Base-by-base conservation (phyloP, 1,140 invertebrate genomes). In the Tenebrio molitor region DNA sequence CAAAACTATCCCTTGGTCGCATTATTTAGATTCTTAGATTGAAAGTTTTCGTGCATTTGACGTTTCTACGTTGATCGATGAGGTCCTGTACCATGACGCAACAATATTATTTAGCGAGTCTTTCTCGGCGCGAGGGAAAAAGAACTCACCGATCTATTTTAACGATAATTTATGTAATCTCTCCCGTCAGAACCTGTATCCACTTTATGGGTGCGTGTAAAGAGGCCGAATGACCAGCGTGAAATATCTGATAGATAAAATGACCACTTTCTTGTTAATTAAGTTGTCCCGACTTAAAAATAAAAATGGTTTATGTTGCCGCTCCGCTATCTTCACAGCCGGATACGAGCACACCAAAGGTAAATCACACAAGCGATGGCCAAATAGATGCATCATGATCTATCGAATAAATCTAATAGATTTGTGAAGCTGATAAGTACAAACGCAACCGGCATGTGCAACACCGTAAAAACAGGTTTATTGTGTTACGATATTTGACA, bases 201-300 rank as follows among this genome's bases (percentile, higher is more conserved):
- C n/a, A 15, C 50, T 58, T 58, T 58, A 58, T 29, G 23, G 50
- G 50, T 58, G 50, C 50, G 50, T 58, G 50, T 58, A 50, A 50
- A 33, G 50, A 58, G 23, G 17, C 19, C 46, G 46, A 53, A 53
- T 23, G 46, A 58, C 50, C 50, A 29, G 50, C 50, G 50, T 58
- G 50, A 58, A 58, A 58, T 58, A 58, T 58, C 50, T 58, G 50
- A 29, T 58, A 58, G 50, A 58, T 58, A 58, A 58, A 58, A 58
- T 58, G 50, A 58, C 50, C 50, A 25, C 23, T 58, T 58, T 25
- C 50, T 58, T 58, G 50, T 58, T 58, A 58, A 58, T 58, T 58
- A 58, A 58, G 50, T 58, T 33, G 50, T 58, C 50, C 14, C 12
- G 23, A 53, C 46, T 53, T 53, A 19, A 53, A 46, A 53, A 53